Evolutionary conservation across 37 sponge, comb jelly and placozoan species (phyloP).

Genomic region (Amphimedon queenslandica): DNA sequence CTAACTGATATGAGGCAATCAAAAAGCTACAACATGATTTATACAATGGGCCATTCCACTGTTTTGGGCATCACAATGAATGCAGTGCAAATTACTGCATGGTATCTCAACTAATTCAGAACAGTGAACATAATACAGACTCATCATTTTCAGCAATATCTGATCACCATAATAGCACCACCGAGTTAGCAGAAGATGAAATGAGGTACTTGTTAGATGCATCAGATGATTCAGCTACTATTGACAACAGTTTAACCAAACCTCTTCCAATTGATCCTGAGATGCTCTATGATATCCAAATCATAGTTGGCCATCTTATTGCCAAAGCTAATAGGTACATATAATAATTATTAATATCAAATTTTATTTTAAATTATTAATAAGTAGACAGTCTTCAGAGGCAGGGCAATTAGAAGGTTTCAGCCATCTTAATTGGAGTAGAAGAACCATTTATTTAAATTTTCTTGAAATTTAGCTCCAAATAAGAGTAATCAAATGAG

Average conservation of each 20-base stretch:
- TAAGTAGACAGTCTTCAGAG: too few relatives aligned
- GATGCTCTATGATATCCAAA: not conserved
- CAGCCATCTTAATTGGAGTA: too few relatives aligned
- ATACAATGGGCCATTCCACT: constrained; percentile 45
- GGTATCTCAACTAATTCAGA: not conserved
- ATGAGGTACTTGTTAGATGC: not conserved
- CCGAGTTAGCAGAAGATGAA: not conserved
- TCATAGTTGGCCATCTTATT: not conserved
- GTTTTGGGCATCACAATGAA: constrained; percentile 32
- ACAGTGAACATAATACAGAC: not conserved
- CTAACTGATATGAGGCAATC: constrained; percentile 17
- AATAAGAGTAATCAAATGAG: too few relatives aligned
- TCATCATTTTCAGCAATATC: too few relatives aligned
- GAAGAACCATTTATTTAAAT: not conserved
- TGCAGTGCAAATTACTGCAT: constrained; percentile 50
- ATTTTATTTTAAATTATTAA: not conserved
- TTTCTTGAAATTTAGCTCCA: not conserved
- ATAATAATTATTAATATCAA: not conserved
- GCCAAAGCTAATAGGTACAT: not conserved
- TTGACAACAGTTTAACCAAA: not conserved
- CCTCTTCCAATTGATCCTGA: not conserved
- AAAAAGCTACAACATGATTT: constrained; percentile 18
- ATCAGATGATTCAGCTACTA: not conserved
- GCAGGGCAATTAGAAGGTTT: too few relatives aligned
- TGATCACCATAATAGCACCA: not conserved